Evolutionary conservation across 2,797 vertebrate species (phyloP).

Genomic region (Parotocinclus haroldoi): DNA sequence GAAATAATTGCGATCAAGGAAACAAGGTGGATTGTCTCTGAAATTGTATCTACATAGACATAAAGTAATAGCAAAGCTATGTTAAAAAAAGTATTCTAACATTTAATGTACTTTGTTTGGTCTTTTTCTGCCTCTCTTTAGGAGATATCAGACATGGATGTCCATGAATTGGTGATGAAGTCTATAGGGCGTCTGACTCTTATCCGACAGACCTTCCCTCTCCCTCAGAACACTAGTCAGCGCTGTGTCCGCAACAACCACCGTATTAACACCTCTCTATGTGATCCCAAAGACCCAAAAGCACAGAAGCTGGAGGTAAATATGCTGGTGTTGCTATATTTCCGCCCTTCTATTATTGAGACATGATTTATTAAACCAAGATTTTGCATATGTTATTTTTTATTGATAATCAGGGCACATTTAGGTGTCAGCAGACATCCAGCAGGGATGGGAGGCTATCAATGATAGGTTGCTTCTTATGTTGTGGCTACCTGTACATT

Average conservation of each 20-base stretch:
- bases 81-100: background rate
- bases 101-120: background rate
- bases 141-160: conserved; percentile 91
- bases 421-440: no score
- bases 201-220: conserved; percentile 92
- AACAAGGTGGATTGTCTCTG: no score
- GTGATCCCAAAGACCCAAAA: conserved; percentile 92
- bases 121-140: conserved; percentile 49
- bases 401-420: no score
- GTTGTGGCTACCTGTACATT: no score
- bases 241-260: conserved; percentile 95
- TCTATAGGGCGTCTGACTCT: conserved; percentile 94
- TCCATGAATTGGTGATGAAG: conserved; percentile 95
- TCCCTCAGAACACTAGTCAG: conserved; percentile 91
- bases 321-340: no score
- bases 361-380: no score
- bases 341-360: no score
- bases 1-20: no score
- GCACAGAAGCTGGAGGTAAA: conserved; percentile 92
- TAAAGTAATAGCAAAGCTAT: background rate
- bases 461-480: no score
- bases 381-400: no score
- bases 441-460: no score
- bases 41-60: no score
- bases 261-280: conserved; percentile 91